phyloP scores from a whole-genome alignment of 2,113 vertebrate species.

The Morone chrysops region DNA sequence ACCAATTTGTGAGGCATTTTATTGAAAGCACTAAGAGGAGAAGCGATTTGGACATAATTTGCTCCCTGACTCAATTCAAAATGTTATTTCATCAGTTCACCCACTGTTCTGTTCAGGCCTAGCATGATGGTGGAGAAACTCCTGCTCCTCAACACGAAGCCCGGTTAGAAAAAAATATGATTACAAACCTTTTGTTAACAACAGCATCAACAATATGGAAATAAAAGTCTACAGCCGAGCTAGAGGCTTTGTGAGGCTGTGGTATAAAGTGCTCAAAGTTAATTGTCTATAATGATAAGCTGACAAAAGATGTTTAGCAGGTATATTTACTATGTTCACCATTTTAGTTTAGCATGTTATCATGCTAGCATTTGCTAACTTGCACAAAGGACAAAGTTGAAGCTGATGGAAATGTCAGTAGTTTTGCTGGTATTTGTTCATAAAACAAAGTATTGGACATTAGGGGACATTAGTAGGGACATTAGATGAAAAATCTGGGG shows the following conservation, averaged over 20 bases:
- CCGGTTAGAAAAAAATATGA: background rate
- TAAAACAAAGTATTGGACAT: no score
- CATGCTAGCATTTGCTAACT: background rate
- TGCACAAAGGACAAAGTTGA: background rate
- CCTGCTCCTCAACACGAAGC: background rate
- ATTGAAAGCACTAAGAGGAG: conserved; percentile 60
- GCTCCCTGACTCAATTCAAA: conserved; percentile 39
- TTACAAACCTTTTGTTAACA: background rate
- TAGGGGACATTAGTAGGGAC: no score
- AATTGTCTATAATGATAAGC: background rate
- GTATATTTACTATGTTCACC: background rate
- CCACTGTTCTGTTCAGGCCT: conserved; percentile 1
- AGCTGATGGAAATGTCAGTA: background rate
- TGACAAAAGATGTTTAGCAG: background rate
- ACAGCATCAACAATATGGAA: background rate
- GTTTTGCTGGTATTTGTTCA: background rate
- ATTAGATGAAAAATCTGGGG: no score
- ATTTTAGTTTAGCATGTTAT: background rate
- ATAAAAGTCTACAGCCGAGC: background rate
- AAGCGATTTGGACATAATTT: conserved; percentile 66
- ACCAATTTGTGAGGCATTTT: conserved; percentile 67
- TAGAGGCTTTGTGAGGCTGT: background rate
- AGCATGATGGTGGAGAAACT: conserved; percentile 1
- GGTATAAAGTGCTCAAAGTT: background rate
- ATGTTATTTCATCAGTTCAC: background rate